Base-by-base conservation (phyloP, 2,888 invertebrate genomes). In the Nephrotoma flavescens region DNA sequence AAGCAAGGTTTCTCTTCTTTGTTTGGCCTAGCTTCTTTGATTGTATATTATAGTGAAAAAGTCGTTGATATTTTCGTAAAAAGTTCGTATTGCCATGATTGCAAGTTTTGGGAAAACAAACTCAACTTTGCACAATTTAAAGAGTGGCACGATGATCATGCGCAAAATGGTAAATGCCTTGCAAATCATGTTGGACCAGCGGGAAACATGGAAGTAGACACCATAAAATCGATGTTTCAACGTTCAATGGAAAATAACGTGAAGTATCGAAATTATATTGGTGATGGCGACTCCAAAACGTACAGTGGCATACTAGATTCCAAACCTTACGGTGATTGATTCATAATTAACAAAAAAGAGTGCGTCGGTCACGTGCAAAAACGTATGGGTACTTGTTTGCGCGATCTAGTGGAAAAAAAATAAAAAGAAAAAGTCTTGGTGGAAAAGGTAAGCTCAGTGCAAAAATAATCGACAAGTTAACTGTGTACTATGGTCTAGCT, bases 401-500 rank as follows among this genome's bases (percentile, higher is more conserved):
- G 88, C 42, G 87, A 86, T 87, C 41, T 87, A 57, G 57, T 57
- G 11, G 4, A 57, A 57, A 57, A 12, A 52, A 87, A 86, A 86
- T 57, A 6, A 45, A 31, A 52, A 87, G 86, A 84, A 86, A 57
- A 57, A 11, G 4, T 6, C 57, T 57, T 15, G 12, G n/a, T 57
- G 87, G 86, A 1, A 87, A 86, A 87, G 83, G 87, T 0, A 88
- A 88, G 86, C 86, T 88, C 42, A 88, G 87, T 87, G 87, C 41
- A 42, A 88, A 88, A 88, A 31, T 88, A 86, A 89, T 89, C 19
- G 88, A 88, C 71, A 88, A 89, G 86, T 86, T 89, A 19, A 88
- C 88, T 7, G 87, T 88, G 47, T 89, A 89, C 88, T 89, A 89
- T 87, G 89, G 89, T 42, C 87, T 89, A 84, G 89, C 89, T n/a